Evolutionary conservation across 2,888 invertebrate genomes (phyloP).

Genomic region (Scrobipalpa costella): DNA sequence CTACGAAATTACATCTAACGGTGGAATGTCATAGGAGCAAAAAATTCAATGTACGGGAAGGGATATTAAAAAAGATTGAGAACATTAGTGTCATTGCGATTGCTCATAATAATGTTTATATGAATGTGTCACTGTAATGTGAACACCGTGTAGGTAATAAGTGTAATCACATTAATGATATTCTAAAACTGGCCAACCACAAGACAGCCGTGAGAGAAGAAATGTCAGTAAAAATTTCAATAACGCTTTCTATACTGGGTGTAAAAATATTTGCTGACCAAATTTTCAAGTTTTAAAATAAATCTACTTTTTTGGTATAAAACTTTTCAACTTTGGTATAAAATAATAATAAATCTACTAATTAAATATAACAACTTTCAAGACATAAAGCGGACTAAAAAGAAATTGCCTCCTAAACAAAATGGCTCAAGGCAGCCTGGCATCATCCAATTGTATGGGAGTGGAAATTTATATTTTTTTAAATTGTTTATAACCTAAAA

Average conservation of each 20-base stretch:
- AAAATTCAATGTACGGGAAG: slow-evolving; percentile 57
- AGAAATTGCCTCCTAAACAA: no score
- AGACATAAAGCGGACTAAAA: no score
- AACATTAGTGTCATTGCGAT: slow-evolving; percentile 65
- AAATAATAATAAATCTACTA: no score
- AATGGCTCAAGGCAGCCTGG: no score
- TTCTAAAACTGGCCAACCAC: slow-evolving; percentile 45
- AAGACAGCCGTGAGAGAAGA: slow-evolving; percentile 53
- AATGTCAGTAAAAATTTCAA: slow-evolving; percentile 27
- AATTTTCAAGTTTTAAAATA: no score
- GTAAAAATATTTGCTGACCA: no score
- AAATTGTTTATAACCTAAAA: no score
- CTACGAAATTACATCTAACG: slow-evolving; percentile 51
- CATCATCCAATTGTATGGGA: no score
- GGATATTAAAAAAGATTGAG: slow-evolving; percentile 45
- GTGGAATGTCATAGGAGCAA: slow-evolving; percentile 41
- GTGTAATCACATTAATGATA: slow-evolving; percentile 40
- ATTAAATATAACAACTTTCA: no score
- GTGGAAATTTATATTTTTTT: no score
- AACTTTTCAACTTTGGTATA: no score
- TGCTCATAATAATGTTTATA: slow-evolving; percentile 52
- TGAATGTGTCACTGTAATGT: slow-evolving; percentile 53
- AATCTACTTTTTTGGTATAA: no score
- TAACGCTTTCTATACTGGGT: not conserved
- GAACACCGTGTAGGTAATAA: slow-evolving; percentile 41